Base-by-base conservation (phyloP, 2,113 vertebrate species). In the Chamaetylas fuelleborni region DNA sequence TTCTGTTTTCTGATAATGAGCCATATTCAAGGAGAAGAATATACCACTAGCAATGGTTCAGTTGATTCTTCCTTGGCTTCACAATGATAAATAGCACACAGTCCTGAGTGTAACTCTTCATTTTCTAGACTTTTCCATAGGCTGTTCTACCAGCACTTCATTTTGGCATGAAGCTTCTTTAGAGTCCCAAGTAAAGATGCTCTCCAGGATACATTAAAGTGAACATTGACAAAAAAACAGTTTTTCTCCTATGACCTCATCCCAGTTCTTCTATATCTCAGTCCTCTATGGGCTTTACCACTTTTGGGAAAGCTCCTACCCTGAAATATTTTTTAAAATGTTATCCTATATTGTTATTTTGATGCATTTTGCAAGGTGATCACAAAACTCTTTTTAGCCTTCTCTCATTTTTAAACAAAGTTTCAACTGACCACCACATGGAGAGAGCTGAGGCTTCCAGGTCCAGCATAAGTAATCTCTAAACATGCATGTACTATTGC, bases 391-490 rank as follows among this genome's bases (percentile, higher is more conserved):
- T 31, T 60, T 88, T 40, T 22, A 43, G 24, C 8, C 22, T 50
- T 43, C 11, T 57, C 66, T 81, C 34, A 23, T 33, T 78, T 64
- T 67, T 36, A 53, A 84, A 38, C 13, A 31, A 36, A 42, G 15
- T 77, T 72, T 77, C 61, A 72, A 13, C 6, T 7, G 18, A 16
- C 4, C 34, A 14, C 28, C 29, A 31, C 0, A 0, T 20, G 19
- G 81, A 38, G 36, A 36, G 22, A 6, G 1, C 16, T 64, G 48
- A 40, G 62, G 15, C 15, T 53, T 48, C 40, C 34, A 47, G 5
- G 20, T 70, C 19, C 47, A 40, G 1, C 8, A 8, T 5, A 67
- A 67, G 3, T 33, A 2, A 57, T 18, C n/a, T 61, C 81, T 66
- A 42, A 61, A 80, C 9, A 29, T 34, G 28, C 15, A 66, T 51